Conservation (phyloP, 2,888 invertebrate genomes). For the Diarsia mendica region DNA sequence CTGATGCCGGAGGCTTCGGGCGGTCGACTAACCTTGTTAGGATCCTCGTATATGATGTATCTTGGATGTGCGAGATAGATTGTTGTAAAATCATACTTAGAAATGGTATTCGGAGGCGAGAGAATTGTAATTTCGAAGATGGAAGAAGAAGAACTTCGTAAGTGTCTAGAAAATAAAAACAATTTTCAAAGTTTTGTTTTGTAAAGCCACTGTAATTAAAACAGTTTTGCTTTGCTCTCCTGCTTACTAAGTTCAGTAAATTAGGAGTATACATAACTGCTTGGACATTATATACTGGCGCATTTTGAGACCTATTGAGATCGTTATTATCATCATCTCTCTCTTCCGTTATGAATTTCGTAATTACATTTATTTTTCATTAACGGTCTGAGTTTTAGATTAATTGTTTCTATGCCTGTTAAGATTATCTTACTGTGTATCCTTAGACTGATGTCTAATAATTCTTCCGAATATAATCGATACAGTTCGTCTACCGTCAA, state of each 20-base stretch:
- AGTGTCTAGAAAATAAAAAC: neutral
- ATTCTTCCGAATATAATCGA: slow-evolving; percentile 21
- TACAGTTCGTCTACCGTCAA: slow-evolving; percentile 35
- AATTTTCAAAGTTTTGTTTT: neutral
- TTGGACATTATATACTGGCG: too few relatives aligned
- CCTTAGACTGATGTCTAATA: neutral
- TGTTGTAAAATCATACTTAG: slow-evolving; percentile 4
- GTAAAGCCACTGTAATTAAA: neutral
- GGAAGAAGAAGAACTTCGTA: neutral
- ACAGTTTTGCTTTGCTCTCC: neutral
- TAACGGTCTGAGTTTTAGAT: neutral
- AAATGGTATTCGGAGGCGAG: neutral
- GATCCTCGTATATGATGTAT: slow-evolving; percentile 4
- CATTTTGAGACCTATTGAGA: too few relatives aligned
- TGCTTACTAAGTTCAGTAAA: too few relatives aligned
- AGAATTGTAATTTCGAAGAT: neutral
- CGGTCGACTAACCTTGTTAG: slow-evolving; percentile 36
- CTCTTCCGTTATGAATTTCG: too few relatives aligned
- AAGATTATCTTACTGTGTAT: neutral
- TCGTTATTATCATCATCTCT: too few relatives aligned
- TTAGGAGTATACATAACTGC: too few relatives aligned
- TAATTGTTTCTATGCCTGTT: neutral
- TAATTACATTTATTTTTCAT: too few relatives aligned
- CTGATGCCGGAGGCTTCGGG: slow-evolving; percentile 38
- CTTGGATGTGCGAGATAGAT: slow-evolving; percentile 27